phyloP scores from a whole-genome alignment of 2,113 vertebrate species.

The Xerus inauris region DNA sequence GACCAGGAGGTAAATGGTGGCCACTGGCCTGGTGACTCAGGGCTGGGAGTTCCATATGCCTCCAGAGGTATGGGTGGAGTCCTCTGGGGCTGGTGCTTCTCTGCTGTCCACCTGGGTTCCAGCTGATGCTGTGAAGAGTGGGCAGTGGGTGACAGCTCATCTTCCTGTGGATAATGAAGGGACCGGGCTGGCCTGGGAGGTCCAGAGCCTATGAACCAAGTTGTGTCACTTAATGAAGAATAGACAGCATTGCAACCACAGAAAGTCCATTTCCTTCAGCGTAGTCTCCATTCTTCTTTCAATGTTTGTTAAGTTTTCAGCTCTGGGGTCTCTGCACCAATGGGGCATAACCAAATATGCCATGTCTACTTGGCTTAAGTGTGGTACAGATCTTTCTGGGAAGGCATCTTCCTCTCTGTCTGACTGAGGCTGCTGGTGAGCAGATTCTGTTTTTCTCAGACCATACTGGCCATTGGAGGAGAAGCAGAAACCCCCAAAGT shows the following conservation, averaged over 20 bases:
- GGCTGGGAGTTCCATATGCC: rapidly evolving
- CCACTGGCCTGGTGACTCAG: neutral
- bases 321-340: neutral
- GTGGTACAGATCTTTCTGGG: neutral
- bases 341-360: neutral
- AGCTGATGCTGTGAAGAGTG: neutral
- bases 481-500: neutral
- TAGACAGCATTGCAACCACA: neutral
- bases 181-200: neutral
- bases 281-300: neutral
- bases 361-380: neutral
- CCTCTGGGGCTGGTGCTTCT: neutral
- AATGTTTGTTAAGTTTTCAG: neutral
- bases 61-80: rapidly evolving
- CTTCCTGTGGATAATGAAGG: neutral
- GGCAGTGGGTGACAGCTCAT: neutral
- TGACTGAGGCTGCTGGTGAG: neutral
- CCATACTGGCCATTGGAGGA: no score
- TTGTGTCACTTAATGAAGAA: neutral
- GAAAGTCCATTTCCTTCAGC: neutral
- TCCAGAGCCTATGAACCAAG: neutral
- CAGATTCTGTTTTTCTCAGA: neutral
- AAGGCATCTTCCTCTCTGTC: neutral
- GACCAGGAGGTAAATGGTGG: neutral
- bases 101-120: neutral